Percentiles rank a stretch among this genome's conserved stretches.
phyloP scores from a whole-genome alignment of 2,797 vertebrate genomes.

The Tapera naevia region DNA sequence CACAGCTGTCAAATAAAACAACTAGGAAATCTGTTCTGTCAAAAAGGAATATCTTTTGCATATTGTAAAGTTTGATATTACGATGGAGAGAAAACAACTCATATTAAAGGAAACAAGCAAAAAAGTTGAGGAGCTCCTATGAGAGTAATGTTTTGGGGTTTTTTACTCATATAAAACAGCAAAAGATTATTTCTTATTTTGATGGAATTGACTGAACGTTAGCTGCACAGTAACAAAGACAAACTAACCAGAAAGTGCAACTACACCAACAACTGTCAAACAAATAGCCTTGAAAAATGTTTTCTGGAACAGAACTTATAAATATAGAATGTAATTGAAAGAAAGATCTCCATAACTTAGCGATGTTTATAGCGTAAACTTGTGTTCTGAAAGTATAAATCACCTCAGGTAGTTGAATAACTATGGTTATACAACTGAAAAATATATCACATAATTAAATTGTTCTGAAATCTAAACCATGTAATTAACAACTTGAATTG shows the following conservation, averaged over 20 bases:
- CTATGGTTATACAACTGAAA: background rate
- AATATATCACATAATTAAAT: background rate
- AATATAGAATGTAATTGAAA: background rate
- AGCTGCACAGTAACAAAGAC: background rate
- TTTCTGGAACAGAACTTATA: conserved; percentile 3
- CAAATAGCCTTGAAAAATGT: conserved; percentile 4
- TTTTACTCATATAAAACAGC: conserved; percentile 31
- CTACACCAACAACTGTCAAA: background rate
- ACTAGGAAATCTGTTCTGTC: conserved; percentile 75
- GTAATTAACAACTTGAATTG: background rate
- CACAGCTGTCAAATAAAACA: conserved; percentile 78
- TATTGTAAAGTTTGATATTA: conserved; percentile 55
- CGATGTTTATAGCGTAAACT: background rate
- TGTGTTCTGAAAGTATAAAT: background rate
- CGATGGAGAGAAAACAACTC: conserved; percentile 30
- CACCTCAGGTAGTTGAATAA: background rate
- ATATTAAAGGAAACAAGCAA: conserved; percentile 55
- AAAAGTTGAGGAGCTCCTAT: conserved; percentile 42
- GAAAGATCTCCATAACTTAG: background rate
- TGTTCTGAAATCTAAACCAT: background rate
- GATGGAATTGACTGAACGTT: background rate
- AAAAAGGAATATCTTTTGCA: conserved; percentile 62
- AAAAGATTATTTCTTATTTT: conserved; percentile 59
- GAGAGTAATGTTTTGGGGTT: conserved; percentile 1
- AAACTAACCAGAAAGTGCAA: background rate